Base-by-base conservation (phyloP, 2,888 invertebrate species). In the Sinohyriopsis cumingii region DNA sequence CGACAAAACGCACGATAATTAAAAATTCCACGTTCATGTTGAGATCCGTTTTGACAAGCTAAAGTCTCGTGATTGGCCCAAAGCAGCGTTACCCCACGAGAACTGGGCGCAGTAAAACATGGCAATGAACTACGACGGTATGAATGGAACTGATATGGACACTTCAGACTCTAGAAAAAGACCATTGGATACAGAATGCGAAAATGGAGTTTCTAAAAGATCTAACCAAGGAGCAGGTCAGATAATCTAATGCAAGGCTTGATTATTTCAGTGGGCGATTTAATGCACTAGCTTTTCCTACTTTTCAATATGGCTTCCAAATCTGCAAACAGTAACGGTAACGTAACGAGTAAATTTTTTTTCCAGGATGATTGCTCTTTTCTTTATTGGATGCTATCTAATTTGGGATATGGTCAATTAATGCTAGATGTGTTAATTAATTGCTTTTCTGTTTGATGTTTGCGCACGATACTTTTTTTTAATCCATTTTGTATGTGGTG, bases 211-310 rank as follows among this genome's bases (percentile, higher is more conserved):
- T 81, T 86, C 87, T 77, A 89, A 89, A 80, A 79, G 88, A 83
- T 88, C 88, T 78, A 89, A 89, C 82, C 88, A 86, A 84, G 88
- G 89, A 78, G 86, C 82, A 86, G 88, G 88, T 89, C 82, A 84
- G 86, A 73, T 74, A 76, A 78, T 74, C 78, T 83, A 76, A 78
- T 80, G 74, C 78, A 72, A 80, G 79, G 75, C 83, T 73, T 76
- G 69, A 74, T 79, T 77, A 69, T 77, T 79, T 71, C 72, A 73
- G 71, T 73, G 65, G 72, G 76, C 69, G 71, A 73, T 73, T 65
- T 76, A 71, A 77, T 78, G 76, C 78, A 75, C 67, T 80, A 77
- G 77, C 79, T 80, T 77, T 76, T 78, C 76, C 80, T 80, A 77
- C 72, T 79, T 81, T 81, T 81, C 84, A 86, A 86, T 82, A 86